Base-by-base conservation (phyloP, 1,140 invertebrate species). In the Drosophila pachea region DNA sequence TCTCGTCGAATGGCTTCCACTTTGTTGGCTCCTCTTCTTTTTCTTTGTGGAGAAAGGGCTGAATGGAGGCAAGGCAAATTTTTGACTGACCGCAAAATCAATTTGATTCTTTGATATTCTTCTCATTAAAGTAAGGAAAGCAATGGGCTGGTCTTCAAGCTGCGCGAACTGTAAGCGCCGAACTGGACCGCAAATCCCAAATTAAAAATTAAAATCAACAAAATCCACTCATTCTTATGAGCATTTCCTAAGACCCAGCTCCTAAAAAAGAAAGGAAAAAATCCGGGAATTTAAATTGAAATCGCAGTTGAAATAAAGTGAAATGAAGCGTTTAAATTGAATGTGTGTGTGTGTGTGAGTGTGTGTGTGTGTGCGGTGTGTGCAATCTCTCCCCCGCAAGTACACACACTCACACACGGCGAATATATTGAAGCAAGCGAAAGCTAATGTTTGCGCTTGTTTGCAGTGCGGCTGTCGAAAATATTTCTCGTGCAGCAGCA, bases 271-370 rank as follows among this genome's bases (percentile, higher is more conserved):
- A 79, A 83, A 67, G 7, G 68, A 55, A 40, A 79, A 84, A 76
- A 74, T 84, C 81, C 69, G 67, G 81, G 73, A 84, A 86, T 81
- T 86, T 77, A 84, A 84, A 84, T 84, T 86, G 81, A 84, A 84
- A 84, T 86, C 81, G 76, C 81, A 84, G 81, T 81, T 74, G 81
- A 86, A 84, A 81, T 86, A 84, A 84, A 84, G 76, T 84, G 81
- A 84, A 86, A 86, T 84, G 76, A 86, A 86, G 81, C 81, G 81
- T 77, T 86, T 81, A 84, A 84, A 74, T 74, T 74, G 69, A 63
- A 54, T 53, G 61, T 70, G 52, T 71, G 22, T 22, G 22, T 22
- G 22, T 22, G 22, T 3, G 22, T n/a, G n/a, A n/a, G n/a, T n/a
- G n/a, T n/a, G n/a, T n/a, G 22, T 22, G 22, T 22, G 22, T 22